Conservation (phyloP, 2,113 vertebrate species). For the cat (Felis catus) region DNA sequence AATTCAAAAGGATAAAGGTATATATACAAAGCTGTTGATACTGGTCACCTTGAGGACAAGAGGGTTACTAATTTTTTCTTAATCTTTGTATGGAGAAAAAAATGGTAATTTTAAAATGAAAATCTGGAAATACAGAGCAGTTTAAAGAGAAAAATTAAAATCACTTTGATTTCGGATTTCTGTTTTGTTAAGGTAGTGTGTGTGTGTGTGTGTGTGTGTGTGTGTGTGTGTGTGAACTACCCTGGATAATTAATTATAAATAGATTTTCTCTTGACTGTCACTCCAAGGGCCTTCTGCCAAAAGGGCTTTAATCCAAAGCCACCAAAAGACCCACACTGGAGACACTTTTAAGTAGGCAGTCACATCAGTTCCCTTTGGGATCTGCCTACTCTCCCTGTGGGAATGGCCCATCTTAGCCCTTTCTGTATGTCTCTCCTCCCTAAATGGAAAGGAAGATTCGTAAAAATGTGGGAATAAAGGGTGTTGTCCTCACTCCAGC, state of each 20-base stretch:
- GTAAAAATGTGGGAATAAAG: background rate
- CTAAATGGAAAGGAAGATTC: background rate
- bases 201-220: background rate
- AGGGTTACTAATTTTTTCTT: background rate
- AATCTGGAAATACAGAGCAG: background rate
- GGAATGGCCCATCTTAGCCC: background rate
- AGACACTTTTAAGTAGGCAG: background rate
- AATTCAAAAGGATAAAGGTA: background rate
- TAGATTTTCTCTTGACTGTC: background rate
- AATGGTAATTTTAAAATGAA: conserved; percentile 5
- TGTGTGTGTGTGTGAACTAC: background rate
- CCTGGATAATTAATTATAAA: background rate
- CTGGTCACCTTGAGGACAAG: background rate
- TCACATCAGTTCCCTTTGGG: background rate
- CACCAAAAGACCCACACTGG: background rate
- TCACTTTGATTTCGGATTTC: background rate
- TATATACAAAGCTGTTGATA: background rate
- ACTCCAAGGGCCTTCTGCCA: background rate
- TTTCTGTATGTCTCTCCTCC: background rate
- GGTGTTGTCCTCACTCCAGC: background rate
- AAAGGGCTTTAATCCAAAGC: background rate
- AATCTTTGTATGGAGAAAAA: background rate
- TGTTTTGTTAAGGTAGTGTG: background rate
- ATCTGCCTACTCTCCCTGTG: background rate
- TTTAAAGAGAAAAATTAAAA: conserved; percentile 40